Evolutionary conservation across 2,888 invertebrate genomes (phyloP).

Genomic region (Harmothoe impar): DNA sequence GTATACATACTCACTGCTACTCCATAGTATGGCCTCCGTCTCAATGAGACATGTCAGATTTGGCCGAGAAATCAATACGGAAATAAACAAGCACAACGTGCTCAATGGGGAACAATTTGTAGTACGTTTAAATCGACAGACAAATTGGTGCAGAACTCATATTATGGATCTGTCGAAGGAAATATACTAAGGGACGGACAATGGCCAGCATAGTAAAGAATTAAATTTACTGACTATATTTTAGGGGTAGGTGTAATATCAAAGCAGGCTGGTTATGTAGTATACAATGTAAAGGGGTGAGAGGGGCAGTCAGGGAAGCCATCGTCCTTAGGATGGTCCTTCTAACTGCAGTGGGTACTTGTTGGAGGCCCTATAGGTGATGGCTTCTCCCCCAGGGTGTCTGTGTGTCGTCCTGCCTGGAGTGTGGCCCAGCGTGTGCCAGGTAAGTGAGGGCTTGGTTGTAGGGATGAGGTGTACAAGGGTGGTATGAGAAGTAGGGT

Average conservation of each 20-base stretch:
- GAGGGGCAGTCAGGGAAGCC: neutral
- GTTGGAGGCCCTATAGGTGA: neutral
- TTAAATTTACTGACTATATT: too few species aligned
- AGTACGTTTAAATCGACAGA: too few species aligned
- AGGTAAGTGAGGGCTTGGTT: constrained; percentile 2
- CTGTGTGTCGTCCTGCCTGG: constrained; percentile 17
- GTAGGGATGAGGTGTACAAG: neutral
- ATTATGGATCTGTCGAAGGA: too few species aligned
- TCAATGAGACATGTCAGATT: neutral
- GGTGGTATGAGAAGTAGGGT: constrained; percentile 24
- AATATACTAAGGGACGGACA: too few species aligned
- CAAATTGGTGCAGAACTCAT: too few species aligned
- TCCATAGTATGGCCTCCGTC: neutral
- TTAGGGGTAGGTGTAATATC: too few species aligned
- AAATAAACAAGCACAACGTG: neutral
- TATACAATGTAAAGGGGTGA: neutral
- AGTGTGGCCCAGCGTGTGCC: constrained; percentile 7
- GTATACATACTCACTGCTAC: neutral
- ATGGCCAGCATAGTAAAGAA: too few species aligned
- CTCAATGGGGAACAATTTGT: too few species aligned
- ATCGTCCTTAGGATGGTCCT: neutral
- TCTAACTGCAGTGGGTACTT: constrained; percentile 21
- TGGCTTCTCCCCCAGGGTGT: constrained; percentile 30
- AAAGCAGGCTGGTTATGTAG: too few species aligned
- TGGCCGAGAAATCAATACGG: neutral